phyloP scores from a whole-genome alignment of 2,113 vertebrate species.

The Typhlomys cinereus region DNA sequence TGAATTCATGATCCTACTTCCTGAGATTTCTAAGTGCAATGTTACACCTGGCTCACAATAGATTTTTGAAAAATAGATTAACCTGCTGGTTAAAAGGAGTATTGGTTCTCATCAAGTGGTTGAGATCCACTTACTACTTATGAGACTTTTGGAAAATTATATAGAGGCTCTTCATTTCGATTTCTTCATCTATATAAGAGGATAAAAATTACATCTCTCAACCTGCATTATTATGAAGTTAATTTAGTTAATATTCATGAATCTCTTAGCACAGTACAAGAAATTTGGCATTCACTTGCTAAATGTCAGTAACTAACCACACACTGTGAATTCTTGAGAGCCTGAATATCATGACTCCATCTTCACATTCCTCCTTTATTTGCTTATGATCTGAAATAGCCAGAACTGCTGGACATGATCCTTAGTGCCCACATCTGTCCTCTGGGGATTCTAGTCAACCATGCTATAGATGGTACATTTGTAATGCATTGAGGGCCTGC shows the following conservation, averaged over 20 bases:
- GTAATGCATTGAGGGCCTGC: not conserved
- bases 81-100: not conserved
- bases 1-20: not conserved
- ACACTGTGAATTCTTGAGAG: not conserved
- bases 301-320: not conserved
- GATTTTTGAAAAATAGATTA: not conserved
- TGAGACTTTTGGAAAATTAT: slow-evolving; percentile 10
- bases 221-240: not conserved
- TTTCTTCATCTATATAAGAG: slow-evolving; percentile 5
- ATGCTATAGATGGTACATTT: not conserved
- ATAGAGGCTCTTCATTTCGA: not conserved
- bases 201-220: not conserved
- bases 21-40: not conserved
- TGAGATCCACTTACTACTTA: not conserved
- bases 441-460: not conserved
- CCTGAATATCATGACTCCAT: not conserved
- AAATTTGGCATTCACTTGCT: not conserved
- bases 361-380: not conserved
- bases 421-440: not conserved
- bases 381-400: not conserved
- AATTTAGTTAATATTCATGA: slow-evolving; percentile 35
- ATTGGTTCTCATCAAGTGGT: not conserved
- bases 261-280: not conserved
- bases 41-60: not conserved
- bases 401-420: not conserved